Percentiles rank a stretch among this genome's conserved stretches.
phyloP scores from a whole-genome alignment of 1,140 invertebrate species.

The Drosophila parabipectinata region DNA sequence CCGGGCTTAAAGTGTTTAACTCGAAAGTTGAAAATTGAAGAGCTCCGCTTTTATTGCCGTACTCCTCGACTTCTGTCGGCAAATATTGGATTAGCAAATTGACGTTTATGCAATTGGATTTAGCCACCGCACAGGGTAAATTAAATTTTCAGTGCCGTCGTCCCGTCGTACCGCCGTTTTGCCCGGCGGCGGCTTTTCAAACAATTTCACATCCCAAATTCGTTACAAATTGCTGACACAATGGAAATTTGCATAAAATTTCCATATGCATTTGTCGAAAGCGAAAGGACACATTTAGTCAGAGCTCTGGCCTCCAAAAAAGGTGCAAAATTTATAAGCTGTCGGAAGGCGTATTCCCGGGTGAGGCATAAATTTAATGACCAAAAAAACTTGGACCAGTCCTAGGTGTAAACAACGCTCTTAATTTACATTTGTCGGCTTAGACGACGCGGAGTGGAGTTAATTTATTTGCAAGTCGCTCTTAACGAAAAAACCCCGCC shows the following conservation, averaged over 20 bases:
- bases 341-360: conserved; percentile 34
- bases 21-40: conserved; percentile 42
- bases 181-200: conserved; percentile 48
- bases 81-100: conserved; percentile 69
- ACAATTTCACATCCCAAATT: conserved; percentile 71
- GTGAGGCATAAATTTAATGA: conserved; percentile 52
- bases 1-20: conserved; percentile 45
- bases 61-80: conserved; percentile 9
- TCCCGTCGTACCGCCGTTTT: conserved; percentile 15
- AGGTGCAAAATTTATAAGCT: conserved; percentile 58
- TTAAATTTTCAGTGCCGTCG: conserved; percentile 58
- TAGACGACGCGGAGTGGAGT: conserved; percentile 27
- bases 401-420: conserved; percentile 65
- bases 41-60: conserved; percentile 32
- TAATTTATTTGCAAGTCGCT: conserved; percentile 67
- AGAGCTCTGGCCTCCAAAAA: conserved; percentile 14
- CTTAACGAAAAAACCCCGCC: conserved; percentile 28
- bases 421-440: conserved; percentile 52
- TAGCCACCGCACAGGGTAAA: conserved; percentile 61
- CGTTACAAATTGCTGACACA: conserved; percentile 77
- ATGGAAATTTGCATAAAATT: conserved; percentile 77
- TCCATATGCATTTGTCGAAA: conserved; percentile 67
- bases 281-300: conserved; percentile 54
- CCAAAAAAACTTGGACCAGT: conserved; percentile 31
- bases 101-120: conserved; percentile 81